phyloP scores from a whole-genome alignment of 2,797 vertebrate genomes.

The Telmatherina bonti region DNA sequence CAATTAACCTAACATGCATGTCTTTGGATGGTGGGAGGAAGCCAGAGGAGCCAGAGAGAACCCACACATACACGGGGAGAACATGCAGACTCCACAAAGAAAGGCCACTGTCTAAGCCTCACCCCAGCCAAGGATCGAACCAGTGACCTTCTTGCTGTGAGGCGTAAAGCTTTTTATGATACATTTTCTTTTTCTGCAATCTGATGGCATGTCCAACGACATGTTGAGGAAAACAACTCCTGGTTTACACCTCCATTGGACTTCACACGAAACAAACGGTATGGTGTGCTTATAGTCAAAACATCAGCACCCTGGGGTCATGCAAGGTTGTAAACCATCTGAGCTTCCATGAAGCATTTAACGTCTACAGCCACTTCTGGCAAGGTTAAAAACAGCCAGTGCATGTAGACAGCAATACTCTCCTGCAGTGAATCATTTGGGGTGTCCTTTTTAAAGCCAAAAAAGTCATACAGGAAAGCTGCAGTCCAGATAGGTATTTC shows the following conservation, averaged over 20 bases:
- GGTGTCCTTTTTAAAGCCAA: not conserved
- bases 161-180: not conserved
- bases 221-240: not conserved
- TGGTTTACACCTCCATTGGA: not conserved
- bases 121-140: too few species aligned
- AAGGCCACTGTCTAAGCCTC: too few species aligned
- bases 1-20: too few species aligned
- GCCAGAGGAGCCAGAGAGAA: too few species aligned
- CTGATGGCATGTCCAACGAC: not conserved
- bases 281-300: slow-evolving; percentile 17
- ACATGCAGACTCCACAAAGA: too few species aligned
- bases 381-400: not conserved
- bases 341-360: slow-evolving; percentile 7
- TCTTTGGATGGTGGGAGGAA: too few species aligned
- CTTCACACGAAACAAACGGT: not conserved
- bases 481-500: not conserved
- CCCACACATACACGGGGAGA: too few species aligned
- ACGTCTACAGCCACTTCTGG: slow-evolving; percentile 4
- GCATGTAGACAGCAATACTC: not conserved
- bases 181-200: not conserved
- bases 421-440: not conserved
- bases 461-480: not conserved
- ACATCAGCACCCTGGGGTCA: slow-evolving; percentile 13
- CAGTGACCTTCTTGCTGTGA: too few species aligned
- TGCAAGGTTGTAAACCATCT: not conserved